A percentile compares a stretch with the other conserved stretches of the same genome.
Evolutionary conservation across 2,888 invertebrate genomes (phyloP).

Genomic region (Mythimna pallens): DNA sequence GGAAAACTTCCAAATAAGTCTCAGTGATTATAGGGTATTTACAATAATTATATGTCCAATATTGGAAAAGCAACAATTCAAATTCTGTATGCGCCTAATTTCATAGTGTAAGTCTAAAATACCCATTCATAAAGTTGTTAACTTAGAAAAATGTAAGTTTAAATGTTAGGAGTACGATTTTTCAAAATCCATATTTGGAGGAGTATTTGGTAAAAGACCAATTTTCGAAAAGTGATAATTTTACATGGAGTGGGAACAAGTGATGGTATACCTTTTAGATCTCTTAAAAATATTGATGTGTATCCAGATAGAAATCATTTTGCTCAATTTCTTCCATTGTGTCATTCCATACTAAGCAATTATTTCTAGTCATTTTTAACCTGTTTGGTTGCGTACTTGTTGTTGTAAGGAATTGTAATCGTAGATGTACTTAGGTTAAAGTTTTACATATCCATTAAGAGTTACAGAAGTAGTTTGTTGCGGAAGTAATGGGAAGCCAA

Average conservation of each 20-base stretch:
- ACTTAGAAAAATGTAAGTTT: slow-evolving; percentile 39
- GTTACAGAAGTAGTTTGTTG: slow-evolving; percentile 33
- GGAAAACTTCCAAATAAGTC: slow-evolving; percentile 13
- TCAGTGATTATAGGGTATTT: slow-evolving; percentile 7
- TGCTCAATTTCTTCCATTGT: slow-evolving; percentile 74
- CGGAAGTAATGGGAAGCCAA: slow-evolving; percentile 29
- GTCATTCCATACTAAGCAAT: slow-evolving; percentile 63
- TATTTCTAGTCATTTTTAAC: slow-evolving; percentile 67
- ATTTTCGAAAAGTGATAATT: slow-evolving; percentile 67
- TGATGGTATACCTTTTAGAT: slow-evolving; percentile 64
- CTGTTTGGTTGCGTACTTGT: slow-evolving; percentile 58
- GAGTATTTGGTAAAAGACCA: slow-evolving; percentile 32
- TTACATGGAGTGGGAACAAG: slow-evolving; percentile 68
- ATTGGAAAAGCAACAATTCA: background rate
- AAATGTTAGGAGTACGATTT: slow-evolving; percentile 47
- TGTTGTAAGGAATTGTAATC: slow-evolving; percentile 58
- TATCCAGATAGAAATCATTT: slow-evolving; percentile 58
- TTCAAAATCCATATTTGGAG: slow-evolving; percentile 54
- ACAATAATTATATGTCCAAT: background rate
- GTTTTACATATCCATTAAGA: slow-evolving; percentile 60
- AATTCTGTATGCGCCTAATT: slow-evolving; percentile 22
- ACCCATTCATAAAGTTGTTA: slow-evolving; percentile 33
- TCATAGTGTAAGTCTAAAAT: slow-evolving; percentile 24
- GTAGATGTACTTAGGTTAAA: slow-evolving; percentile 57
- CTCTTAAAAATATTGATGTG: slow-evolving; percentile 44